Conservation (phyloP, 2,113 vertebrate genomes). For the Potamarius usumacintae region DNA sequence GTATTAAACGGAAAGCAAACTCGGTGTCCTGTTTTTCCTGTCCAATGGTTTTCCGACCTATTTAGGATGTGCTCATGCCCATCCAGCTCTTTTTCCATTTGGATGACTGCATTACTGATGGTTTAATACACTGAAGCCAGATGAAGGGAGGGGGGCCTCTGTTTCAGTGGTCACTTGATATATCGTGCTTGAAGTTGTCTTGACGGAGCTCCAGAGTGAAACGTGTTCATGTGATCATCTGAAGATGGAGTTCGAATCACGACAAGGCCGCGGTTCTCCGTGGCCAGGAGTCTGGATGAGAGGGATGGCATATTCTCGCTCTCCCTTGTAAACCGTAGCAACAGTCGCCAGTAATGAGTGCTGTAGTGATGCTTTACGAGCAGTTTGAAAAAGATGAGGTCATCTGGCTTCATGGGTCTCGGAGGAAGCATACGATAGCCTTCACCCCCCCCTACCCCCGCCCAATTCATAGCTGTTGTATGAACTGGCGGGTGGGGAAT, state of each 20-base stretch:
- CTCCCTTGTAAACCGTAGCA: not conserved
- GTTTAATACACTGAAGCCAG: not conserved
- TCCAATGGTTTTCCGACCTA: conserved; percentile 28
- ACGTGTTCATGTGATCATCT: not conserved
- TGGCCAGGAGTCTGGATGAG: too few relatives aligned
- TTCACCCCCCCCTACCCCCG: not conserved
- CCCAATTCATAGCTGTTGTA: not conserved
- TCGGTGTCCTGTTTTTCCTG: not conserved
- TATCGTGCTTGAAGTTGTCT: too few relatives aligned
- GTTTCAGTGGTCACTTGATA: not conserved
- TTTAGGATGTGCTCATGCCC: not conserved
- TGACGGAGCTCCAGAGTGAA: too few relatives aligned
- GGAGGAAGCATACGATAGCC: not conserved
- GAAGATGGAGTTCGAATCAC: not conserved
- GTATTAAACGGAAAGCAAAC: not conserved
- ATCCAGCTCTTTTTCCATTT: conserved; percentile 9
- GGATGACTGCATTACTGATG: not conserved
- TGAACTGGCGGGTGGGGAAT: not conserved
- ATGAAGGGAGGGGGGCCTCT: not conserved
- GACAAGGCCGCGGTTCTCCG: not conserved
- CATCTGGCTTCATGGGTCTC: not conserved
- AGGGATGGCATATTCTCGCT: not conserved
- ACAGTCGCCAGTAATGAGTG: not conserved
- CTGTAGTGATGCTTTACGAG: not conserved
- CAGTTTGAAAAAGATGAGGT: not conserved